Base-by-base conservation (phyloP, 1,140 invertebrate genomes). In the Hyles vespertilio region DNA sequence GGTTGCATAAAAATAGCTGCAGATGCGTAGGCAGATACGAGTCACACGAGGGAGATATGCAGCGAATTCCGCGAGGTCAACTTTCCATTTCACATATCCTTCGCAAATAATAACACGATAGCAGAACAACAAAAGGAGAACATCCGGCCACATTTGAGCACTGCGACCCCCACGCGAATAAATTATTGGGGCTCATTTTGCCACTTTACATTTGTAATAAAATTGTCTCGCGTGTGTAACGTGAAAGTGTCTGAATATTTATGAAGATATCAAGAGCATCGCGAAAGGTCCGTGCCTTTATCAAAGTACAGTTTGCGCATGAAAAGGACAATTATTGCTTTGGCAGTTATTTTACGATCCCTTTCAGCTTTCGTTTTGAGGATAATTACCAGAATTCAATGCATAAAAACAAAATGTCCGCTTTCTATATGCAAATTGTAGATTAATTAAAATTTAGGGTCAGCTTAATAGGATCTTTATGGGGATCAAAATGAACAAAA, bases 171-270 rank as follows among this genome's bases (percentile, higher is more conserved):
- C 57, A 63, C 58, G 47, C 61, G 8, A 60, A 61, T 56, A 46
- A 56, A 67, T 59, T 63, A 64, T 61, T 61, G 62, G 32, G 32
- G 50, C 34, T 61, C 65, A 65, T 48, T 63, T 61, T 49, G 46
- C 54, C 58, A 57, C 59, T 69, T 67, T 58, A 68, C 62, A 52
- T 51, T 55, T 55, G 56, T 59, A 67, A 63, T 52, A 63, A 58
- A 64, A 72, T 73, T 58, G 32, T 51, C 4, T 51, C 50, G 66
- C 72, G 65, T 70, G 67, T 67, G 51, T 59, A 66, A 67, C 61
- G 76, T 68, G 81, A 86, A 83, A 84, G 83, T 74, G 51, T 55
- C 65, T 70, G 69, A 72, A 83, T 80, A 81, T 81, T 81, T 79
- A 81, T 78, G 70, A 79, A 72, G 68, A 74, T 59, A 74, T 70